Percentiles rank a stretch among this genome's conserved stretches.
Conservation (phyloP, 2,113 vertebrate species). For the Oncorhynchus nerka region DNA sequence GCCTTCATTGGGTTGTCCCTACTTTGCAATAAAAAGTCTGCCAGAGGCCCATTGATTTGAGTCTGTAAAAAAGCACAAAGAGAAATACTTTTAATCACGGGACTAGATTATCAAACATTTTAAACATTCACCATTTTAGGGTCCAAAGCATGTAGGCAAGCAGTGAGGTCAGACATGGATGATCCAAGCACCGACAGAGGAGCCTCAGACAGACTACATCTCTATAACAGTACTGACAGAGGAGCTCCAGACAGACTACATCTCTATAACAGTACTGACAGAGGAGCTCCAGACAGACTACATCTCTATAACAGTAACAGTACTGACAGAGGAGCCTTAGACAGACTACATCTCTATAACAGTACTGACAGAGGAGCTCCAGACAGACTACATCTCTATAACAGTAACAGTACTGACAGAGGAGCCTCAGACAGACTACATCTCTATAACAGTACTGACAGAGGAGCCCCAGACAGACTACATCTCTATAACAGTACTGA, state of each 20-base stretch:
- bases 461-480: conserved; percentile 44
- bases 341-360: conserved; percentile 35
- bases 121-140: conserved; percentile 57
- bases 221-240: conserved; percentile 61
- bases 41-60: conserved; percentile 87
- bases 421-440: conserved; percentile 49
- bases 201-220: conserved; percentile 54
- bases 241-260: conserved; percentile 50
- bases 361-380: conserved; percentile 7
- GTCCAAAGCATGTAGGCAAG: conserved; percentile 63
- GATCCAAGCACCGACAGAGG: conserved; percentile 61
- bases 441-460: conserved; percentile 6
- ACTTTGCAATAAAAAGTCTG: conserved; percentile 92
- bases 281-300: conserved; percentile 45
- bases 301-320: conserved; percentile 17
- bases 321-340: conserved; percentile 58
- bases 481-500: conserved; percentile 39
- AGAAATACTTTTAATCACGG: conserved; percentile 78
- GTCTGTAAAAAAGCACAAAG: conserved; percentile 92
- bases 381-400: conserved; percentile 47
- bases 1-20: conserved; percentile 94
- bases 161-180: conserved; percentile 66
- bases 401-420: conserved; percentile 43
- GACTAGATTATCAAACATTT: conserved; percentile 51
- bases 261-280: conserved; percentile 59